Evolutionary conservation across 2,888 invertebrate species (phyloP).

Genomic region (Macaria notata): DNA sequence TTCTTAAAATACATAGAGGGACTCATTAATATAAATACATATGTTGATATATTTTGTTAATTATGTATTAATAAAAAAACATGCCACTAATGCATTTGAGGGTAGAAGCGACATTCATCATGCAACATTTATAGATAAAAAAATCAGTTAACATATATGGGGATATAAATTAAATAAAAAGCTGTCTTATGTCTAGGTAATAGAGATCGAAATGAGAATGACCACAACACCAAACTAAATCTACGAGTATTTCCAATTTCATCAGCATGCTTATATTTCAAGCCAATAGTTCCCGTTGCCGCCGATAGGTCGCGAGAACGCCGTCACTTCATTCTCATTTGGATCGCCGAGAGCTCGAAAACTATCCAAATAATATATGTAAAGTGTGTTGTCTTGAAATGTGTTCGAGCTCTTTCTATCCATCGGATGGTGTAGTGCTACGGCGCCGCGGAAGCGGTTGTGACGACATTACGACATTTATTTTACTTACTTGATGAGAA

Average conservation of each 20-base stretch:
- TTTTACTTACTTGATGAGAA: slow-evolving; percentile 9
- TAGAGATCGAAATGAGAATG: slow-evolving; percentile 77
- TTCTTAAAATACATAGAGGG: slow-evolving; percentile 33
- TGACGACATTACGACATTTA: slow-evolving; percentile 33
- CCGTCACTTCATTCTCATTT: slow-evolving; percentile 71
- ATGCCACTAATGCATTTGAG: slow-evolving; percentile 70
- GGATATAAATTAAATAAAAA: slow-evolving; percentile 50
- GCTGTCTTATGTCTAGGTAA: slow-evolving; percentile 43
- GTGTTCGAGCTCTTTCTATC: slow-evolving; percentile 30
- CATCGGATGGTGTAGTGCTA: slow-evolving; percentile 30
- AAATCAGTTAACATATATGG: slow-evolving; percentile 44
- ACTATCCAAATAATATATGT: slow-evolving; percentile 32
- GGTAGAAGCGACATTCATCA: slow-evolving; percentile 72
- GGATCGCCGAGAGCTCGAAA: slow-evolving; percentile 63
- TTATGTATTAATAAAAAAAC: slow-evolving; percentile 40
- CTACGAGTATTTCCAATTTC: slow-evolving; percentile 40
- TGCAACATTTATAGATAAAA: slow-evolving; percentile 66
- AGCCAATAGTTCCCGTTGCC: slow-evolving; percentile 26
- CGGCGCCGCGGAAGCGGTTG: slow-evolving; percentile 36
- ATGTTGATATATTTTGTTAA: slow-evolving; percentile 12
- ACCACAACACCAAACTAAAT: slow-evolving; percentile 55
- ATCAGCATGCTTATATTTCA: slow-evolving; percentile 44
- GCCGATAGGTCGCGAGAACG: slow-evolving; percentile 15
- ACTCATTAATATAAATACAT: slow-evolving; percentile 4
- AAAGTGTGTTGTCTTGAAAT: slow-evolving; percentile 10